Conservation (phyloP, 2,797 vertebrate genomes). For the Aselliscus stoliczkanus region DNA sequence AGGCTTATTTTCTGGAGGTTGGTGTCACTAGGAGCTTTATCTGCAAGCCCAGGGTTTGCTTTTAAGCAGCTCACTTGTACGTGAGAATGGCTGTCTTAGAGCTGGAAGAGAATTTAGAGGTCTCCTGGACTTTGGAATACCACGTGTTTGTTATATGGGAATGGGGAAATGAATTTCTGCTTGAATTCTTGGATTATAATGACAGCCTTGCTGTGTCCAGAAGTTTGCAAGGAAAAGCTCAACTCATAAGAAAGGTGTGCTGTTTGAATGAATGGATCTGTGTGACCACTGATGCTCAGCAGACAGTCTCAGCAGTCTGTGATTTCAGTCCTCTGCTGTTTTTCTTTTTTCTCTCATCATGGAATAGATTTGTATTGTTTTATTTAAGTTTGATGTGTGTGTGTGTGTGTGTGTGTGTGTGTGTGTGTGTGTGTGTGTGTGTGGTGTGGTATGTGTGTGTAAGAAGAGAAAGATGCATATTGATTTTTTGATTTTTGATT, state of each 20-base stretch:
- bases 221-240: not conserved
- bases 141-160: not conserved
- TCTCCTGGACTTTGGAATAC: not conserved
- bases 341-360: not conserved
- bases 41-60: not conserved
- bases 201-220: not conserved
- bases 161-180: not conserved
- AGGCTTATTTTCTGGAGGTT: not conserved
- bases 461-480: not conserved
- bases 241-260: not conserved
- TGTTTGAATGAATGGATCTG: not conserved
- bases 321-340: not conserved
- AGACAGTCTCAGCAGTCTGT: not conserved
- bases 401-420: not conserved
- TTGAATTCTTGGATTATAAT: not conserved
- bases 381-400: not conserved
- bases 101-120: not conserved
- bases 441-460: not conserved
- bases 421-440: too few relatives aligned
- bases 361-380: not conserved
- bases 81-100: not conserved
- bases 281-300: too few relatives aligned
- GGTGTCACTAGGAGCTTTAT: not conserved
- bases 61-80: not conserved
- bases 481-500: too few relatives aligned